Percentiles rank a stretch among this genome's conserved stretches.
These are phyloP conservation scores for Danio choprae DNA, from an alignment of 2,797 vertebrate genomes.

Conservation along the genomic window DNA sequence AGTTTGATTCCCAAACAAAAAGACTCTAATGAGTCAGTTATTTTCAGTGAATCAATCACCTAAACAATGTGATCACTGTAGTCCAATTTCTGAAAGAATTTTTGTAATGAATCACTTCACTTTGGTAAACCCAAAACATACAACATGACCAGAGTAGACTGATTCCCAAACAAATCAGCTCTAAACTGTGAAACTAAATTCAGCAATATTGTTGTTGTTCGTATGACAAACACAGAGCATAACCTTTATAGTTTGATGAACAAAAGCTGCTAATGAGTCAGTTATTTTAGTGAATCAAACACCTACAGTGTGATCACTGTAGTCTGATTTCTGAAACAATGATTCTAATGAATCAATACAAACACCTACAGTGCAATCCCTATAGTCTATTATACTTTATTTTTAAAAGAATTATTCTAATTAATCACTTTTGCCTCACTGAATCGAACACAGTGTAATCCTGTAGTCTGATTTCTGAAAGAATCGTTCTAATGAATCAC, in stretches of 20 bases:
- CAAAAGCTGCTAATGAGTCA: not conserved
- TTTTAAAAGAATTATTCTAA: no score
- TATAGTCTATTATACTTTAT: no score
- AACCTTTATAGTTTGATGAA: no score
- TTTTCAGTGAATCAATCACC: not conserved
- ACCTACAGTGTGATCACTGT: accelerated
- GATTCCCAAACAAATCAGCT: not conserved
- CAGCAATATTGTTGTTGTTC: not conserved
- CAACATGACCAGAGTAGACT: no score
- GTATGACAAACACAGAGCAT: not conserved
- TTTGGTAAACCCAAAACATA: not conserved
- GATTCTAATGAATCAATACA: not conserved
- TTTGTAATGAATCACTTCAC: not conserved
- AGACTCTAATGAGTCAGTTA: not conserved
- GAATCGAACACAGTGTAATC: not conserved
- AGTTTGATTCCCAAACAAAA: not conserved
- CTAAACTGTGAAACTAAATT: not conserved
- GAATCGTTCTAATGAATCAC: not conserved
- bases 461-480: not conserved
- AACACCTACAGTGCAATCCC: not conserved
- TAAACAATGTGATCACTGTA: not conserved
- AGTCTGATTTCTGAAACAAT: accelerated
- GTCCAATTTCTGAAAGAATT: not conserved
- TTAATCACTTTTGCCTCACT: no score
- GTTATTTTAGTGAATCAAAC: not conserved